Conservation (phyloP, 1,140 invertebrate genomes). For the Ridgeia piscesae region DNA sequence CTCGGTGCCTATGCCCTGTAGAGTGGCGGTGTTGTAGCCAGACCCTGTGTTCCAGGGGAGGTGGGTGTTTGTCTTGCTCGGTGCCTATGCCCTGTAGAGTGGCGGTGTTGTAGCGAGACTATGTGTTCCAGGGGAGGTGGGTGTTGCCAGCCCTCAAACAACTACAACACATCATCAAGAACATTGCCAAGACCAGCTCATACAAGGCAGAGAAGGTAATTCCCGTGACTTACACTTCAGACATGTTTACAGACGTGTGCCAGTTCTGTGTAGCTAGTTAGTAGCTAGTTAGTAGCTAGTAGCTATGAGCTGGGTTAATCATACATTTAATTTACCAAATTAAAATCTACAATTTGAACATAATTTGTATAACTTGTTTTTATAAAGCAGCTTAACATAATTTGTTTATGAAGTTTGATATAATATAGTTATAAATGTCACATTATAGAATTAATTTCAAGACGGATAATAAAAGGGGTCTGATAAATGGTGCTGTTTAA, state of each 20-base stretch:
- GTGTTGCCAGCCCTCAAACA: slow-evolving; percentile 60
- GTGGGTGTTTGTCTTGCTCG: slow-evolving; percentile 33
- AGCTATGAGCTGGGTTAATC: too few relatives aligned
- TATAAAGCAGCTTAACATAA: too few relatives aligned
- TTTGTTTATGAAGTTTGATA: background rate
- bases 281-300: too few relatives aligned
- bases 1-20: background rate
- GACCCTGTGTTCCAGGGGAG: slow-evolving; percentile 40
- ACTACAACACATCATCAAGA: slow-evolving; percentile 59
- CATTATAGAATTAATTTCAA: background rate
- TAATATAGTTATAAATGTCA: background rate
- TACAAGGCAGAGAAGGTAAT: slow-evolving; percentile 61
- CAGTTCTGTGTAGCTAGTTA: too few relatives aligned
- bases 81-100: too few relatives aligned
- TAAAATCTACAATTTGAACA: too few relatives aligned
- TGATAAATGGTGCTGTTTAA: background rate
- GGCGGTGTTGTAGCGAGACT: background rate
- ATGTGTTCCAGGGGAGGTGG: slow-evolving; percentile 47
- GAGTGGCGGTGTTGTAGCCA: background rate
- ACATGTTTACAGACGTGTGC: background rate
- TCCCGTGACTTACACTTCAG: background rate
- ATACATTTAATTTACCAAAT: too few relatives aligned
- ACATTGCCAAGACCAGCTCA: slow-evolving; percentile 56
- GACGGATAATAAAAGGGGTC: background rate
- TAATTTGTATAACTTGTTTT: too few relatives aligned